Conservation (phyloP, 2,113 vertebrate genomes). For the Nycticorax nycticorax region DNA sequence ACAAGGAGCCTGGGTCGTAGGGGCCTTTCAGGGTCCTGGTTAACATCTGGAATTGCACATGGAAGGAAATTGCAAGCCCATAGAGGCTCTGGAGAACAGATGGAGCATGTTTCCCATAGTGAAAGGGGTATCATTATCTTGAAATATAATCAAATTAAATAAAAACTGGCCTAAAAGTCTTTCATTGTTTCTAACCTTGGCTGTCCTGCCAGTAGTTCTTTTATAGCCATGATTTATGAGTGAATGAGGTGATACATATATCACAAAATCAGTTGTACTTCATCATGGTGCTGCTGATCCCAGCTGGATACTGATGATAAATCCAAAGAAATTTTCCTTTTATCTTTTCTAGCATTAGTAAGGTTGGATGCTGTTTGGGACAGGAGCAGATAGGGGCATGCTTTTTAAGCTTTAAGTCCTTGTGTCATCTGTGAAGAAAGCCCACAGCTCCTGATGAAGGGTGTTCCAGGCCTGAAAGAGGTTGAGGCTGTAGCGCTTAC, state of each 20-base stretch:
- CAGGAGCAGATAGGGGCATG: not conserved
- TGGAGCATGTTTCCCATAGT: not conserved
- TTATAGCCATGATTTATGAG: not conserved
- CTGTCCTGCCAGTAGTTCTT: not conserved
- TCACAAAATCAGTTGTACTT: not conserved
- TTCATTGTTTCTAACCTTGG: constrained; percentile 20
- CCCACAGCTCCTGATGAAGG: not conserved
- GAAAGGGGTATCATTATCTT: constrained; percentile 20
- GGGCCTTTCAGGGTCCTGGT: not conserved
- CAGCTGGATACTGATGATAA: not conserved
- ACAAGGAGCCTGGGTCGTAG: not conserved
- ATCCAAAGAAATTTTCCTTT: not conserved
- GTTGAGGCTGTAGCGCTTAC: not conserved
- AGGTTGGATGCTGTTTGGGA: not conserved
- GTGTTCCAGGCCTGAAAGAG: not conserved
- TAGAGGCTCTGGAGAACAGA: constrained; percentile 35
- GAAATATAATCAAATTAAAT: constrained; percentile 34
- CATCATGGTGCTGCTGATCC: not conserved
- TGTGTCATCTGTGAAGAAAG: not conserved
- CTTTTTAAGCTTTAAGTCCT: not conserved
- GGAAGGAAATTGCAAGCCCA: constrained; percentile 22
- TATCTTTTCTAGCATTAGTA: not conserved
- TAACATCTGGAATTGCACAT: constrained; percentile 46
- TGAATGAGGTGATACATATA: not conserved
- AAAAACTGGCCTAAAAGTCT: constrained; percentile 2